Base-by-base conservation (phyloP, 2,888 invertebrate species). In the Cyaniris semiargus region DNA sequence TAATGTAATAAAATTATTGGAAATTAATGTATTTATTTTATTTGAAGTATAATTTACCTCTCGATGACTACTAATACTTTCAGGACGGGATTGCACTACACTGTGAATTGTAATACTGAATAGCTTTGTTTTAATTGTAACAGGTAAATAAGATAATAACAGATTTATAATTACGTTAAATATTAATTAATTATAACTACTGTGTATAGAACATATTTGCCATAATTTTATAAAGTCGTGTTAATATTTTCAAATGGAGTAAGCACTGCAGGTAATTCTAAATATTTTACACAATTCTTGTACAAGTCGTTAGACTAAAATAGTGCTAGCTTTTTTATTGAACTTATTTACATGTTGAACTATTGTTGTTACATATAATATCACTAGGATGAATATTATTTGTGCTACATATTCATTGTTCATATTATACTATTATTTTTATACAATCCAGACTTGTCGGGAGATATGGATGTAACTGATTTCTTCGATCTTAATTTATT, bases 1-100 rank as follows among this genome's bases (percentile, higher is more conserved):
- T 93, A 92, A 90, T 86, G 90, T 93, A 93, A 93, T 92, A 93
- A 93, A 93, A 90, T 86, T 89, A 86, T 88, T 88, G 85, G 89
- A 90, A 89, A 86, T 84, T 83, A 78, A 60, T 66, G 15, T 76
- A 71, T 76, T 38, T 77, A 78, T 81, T 80, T 81, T 77, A 78
- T 80, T 81, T 38, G 21, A 66, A n/a, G 5, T 66, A 23, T 58
- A 70, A 70, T 76, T 77, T 23, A 74, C 74, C 74, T 72, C 13
- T 15, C 44, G 23, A 72, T 44, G n/a, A 71, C 71, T 21, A 72
- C 21, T 72, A 44, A 72, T 21, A 72, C 15, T 18, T 10, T 15
- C 44, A 44, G 72, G 72, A 72, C 72, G 72, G 23, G 48, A 66
- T 66, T 27, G 27, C 27, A 66, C 27, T 66, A 66, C 23, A 31